phyloP scores from a whole-genome alignment of 1,140 invertebrate species.

The Drosophila guanche region DNA sequence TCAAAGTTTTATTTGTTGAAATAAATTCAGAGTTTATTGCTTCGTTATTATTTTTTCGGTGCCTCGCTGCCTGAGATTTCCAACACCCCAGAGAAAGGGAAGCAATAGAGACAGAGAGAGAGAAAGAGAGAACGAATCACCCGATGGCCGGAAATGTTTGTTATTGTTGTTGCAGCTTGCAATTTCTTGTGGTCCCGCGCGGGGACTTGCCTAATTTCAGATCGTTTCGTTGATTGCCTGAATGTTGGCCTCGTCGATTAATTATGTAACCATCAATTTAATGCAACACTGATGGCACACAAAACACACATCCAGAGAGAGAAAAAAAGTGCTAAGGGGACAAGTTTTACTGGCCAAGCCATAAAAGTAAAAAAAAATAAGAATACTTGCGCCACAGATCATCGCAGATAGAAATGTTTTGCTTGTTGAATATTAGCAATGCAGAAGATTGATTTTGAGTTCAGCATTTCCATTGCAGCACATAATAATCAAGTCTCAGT shows the following conservation, averaged over 20 bases:
- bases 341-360: not conserved
- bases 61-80: conserved; percentile 1
- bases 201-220: conserved; percentile 34
- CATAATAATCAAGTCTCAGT: too few relatives aligned
- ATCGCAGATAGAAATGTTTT: too few relatives aligned
- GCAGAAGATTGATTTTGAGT: too few relatives aligned
- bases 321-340: not conserved
- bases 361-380: conserved; percentile 4
- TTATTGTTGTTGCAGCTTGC: conserved; percentile 4
- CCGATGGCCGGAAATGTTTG: conserved; percentile 38
- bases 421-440: too few relatives aligned
- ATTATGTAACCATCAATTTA: conserved; percentile 41
- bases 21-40: conserved; percentile 81
- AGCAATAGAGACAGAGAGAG: conserved; percentile 30
- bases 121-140: conserved; percentile 30
- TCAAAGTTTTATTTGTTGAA: conserved; percentile 82
- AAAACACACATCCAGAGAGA: conserved; percentile 1
- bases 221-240: conserved; percentile 43
- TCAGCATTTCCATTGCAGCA: too few relatives aligned
- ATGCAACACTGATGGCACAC: conserved; percentile 8
- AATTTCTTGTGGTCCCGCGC: conserved; percentile 1
- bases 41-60: conserved; percentile 67
- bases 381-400: too few relatives aligned
- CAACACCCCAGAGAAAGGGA: conserved; percentile 2
- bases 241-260: conserved; percentile 17